phyloP scores from a whole-genome alignment of 2,888 invertebrate species.

The Polyommatus iphigenia region DNA sequence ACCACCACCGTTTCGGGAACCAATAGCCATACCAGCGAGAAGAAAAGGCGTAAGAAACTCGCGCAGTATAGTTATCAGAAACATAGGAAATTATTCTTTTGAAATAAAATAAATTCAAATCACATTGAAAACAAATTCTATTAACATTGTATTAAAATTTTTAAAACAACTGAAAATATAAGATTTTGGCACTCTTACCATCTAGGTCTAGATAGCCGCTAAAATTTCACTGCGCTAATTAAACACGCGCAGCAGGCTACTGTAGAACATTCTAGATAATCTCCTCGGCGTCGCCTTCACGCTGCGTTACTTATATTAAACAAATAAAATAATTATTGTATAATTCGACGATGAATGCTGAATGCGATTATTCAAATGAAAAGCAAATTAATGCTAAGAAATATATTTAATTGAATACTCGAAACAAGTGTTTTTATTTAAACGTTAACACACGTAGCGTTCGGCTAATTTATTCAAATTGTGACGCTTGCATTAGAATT shows the following conservation, averaged over 20 bases:
- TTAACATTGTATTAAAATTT: too few relatives aligned
- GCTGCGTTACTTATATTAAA: constrained; percentile 17
- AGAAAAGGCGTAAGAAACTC: too few relatives aligned
- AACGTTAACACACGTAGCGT: background rate
- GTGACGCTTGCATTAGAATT: background rate
- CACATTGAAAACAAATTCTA: too few relatives aligned
- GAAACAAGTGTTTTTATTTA: constrained; percentile 23
- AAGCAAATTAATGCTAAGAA: constrained; percentile 26
- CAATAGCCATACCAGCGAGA: too few relatives aligned
- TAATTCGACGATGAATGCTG: constrained; percentile 17
- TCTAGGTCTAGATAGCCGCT: background rate
- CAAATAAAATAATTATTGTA: constrained; percentile 23
- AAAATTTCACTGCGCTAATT: background rate
- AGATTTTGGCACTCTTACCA: background rate
- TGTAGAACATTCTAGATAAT: constrained; percentile 7
- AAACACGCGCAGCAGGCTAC: background rate
- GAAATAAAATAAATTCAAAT: too few relatives aligned
- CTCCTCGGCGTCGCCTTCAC: background rate
- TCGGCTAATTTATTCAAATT: background rate
- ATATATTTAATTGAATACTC: constrained; percentile 6
- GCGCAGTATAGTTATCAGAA: too few relatives aligned
- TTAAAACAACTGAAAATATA: too few relatives aligned
- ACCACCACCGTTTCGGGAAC: too few relatives aligned
- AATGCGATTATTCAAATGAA: constrained; percentile 29
- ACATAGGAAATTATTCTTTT: too few relatives aligned